These are phyloP conservation scores for Streptopelia turtur DNA, from an alignment of 2,797 vertebrate species.

Conservation along the genomic window DNA sequence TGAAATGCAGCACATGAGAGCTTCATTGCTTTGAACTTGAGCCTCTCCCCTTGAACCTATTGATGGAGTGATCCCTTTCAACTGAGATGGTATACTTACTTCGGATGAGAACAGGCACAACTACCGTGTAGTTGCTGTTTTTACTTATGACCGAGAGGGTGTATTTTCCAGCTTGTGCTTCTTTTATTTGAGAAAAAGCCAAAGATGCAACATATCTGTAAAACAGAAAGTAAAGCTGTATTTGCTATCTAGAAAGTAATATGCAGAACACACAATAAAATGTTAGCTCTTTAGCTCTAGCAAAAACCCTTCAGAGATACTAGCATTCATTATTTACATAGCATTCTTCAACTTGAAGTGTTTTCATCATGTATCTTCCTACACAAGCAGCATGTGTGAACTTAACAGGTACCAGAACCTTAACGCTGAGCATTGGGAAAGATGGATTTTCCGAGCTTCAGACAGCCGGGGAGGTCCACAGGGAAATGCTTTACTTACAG, in stretches of 20 bases:
- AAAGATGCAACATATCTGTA: conserved; percentile 69
- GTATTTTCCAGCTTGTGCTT: conserved; percentile 80
- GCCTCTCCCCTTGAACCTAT: background rate
- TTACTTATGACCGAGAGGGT: conserved; percentile 75
- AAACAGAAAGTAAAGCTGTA: conserved; percentile 55
- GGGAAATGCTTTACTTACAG: background rate
- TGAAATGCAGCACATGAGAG: background rate
- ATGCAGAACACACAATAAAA: background rate
- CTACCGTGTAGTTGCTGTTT: conserved; percentile 68
- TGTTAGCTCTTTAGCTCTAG: background rate
- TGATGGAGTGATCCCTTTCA: background rate
- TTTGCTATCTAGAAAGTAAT: background rate
- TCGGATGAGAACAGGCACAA: conserved; percentile 78
- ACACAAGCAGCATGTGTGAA: background rate
- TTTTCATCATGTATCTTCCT: background rate
- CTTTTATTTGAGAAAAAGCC: conserved; percentile 73
- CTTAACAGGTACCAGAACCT: background rate
- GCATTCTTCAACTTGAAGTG: background rate
- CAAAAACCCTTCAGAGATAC: background rate
- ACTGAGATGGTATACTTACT: conserved; percentile 68
- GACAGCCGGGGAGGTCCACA: background rate
- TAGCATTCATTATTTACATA: background rate
- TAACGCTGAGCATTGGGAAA: background rate
- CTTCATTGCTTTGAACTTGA: background rate
- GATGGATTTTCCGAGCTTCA: background rate